These are phyloP conservation scores for Rallus limicola DNA, from an alignment of 2,113 vertebrate genomes.

Conservation along the genomic window DNA sequence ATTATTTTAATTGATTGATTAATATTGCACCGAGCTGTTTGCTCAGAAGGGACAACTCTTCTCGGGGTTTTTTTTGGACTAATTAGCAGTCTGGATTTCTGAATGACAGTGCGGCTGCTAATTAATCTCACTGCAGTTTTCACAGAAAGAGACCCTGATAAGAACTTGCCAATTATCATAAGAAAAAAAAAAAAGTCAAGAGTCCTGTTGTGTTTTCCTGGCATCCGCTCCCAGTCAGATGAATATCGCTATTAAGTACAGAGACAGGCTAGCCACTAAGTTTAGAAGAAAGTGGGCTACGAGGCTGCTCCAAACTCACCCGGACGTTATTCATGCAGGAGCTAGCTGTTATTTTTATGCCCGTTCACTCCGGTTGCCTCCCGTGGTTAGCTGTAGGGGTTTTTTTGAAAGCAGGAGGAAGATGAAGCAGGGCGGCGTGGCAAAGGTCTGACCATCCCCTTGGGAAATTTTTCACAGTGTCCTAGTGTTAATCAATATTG, in stretches of 20 bases:
- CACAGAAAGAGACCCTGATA: constrained; percentile 72
- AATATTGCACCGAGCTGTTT: constrained; percentile 16
- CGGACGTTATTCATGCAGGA: neutral
- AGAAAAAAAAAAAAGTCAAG: constrained; percentile 50
- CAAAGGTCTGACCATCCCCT: neutral
- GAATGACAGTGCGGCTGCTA: constrained; percentile 67
- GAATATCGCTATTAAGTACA: constrained; percentile 39
- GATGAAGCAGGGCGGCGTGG: neutral
- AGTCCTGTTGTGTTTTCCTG: constrained; percentile 66
- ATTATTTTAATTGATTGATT: constrained; percentile 63
- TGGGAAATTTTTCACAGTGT: neutral
- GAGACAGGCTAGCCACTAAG: neutral
- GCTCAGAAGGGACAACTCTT: constrained; percentile 54
- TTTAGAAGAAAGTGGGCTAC: neutral
- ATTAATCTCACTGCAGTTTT: constrained; percentile 76
- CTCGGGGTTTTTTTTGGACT: constrained; percentile 17
- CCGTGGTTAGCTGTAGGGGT: neutral
- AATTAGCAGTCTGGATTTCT: constrained; percentile 73
- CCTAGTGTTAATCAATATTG: fast-evolving
- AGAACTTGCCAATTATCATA: constrained; percentile 74
- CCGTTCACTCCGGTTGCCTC: neutral
- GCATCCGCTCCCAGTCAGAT: constrained; percentile 34
- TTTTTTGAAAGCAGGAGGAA: neutral
- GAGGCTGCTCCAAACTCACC: neutral
- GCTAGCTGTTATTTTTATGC: neutral